Conservation (phyloP, 2,113 vertebrate species). For the Vicugna pacos region DNA sequence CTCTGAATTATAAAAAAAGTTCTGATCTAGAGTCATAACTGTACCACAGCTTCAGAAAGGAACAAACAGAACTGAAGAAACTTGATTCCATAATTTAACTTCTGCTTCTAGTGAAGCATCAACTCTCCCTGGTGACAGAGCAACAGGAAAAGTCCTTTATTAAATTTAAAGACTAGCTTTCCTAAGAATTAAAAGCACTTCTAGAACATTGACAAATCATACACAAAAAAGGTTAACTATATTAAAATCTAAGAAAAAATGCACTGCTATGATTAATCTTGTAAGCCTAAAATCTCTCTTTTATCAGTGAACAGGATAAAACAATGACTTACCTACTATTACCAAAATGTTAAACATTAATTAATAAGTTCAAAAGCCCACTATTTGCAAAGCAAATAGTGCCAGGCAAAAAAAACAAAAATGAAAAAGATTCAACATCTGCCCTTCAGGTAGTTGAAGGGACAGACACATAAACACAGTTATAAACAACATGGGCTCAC, state of each 20-base stretch:
- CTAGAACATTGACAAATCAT: neutral
- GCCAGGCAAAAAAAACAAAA: neutral
- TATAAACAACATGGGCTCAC: accelerated
- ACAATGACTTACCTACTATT: neutral
- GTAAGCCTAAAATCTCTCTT: neutral
- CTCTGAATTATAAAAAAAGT: neutral
- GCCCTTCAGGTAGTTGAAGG: neutral
- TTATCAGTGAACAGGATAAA: conserved; percentile 5
- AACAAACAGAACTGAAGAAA: neutral
- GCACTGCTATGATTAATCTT: neutral
- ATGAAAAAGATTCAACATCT: neutral
- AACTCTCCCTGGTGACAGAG: neutral
- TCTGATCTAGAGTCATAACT: neutral
- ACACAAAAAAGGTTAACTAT: neutral
- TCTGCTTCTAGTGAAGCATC: conserved; percentile 15
- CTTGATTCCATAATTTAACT: conserved; percentile 11
- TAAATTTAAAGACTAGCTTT: neutral
- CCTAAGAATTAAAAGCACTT: neutral
- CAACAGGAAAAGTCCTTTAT: neutral
- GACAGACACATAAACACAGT: neutral
- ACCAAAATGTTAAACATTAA: neutral
- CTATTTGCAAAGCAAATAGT: neutral
- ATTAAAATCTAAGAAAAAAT: neutral
- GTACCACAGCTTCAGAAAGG: neutral
- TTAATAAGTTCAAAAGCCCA: neutral